These are phyloP conservation scores for Cyanoliseus patagonus DNA, from an alignment of 2,113 vertebrate species.

Conservation along the genomic window DNA sequence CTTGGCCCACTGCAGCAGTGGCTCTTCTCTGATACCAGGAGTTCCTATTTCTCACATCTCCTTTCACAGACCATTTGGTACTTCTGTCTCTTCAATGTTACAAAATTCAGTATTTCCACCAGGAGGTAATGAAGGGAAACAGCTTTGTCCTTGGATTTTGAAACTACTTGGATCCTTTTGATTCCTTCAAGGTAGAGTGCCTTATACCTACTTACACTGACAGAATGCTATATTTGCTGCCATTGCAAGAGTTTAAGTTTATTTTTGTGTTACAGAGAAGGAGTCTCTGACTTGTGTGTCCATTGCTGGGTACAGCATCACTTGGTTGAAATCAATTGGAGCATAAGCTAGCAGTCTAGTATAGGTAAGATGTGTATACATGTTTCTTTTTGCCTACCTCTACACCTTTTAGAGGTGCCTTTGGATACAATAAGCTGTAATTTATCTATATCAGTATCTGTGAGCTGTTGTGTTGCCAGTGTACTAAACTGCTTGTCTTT, in stretches of 20 bases:
- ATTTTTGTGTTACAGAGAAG: slow-evolving; percentile 17
- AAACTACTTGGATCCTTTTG: slow-evolving; percentile 21
- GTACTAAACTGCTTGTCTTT: slow-evolving; percentile 1
- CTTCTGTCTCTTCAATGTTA: neutral
- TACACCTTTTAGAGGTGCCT: neutral
- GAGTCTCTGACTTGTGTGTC: neutral
- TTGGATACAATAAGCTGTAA: neutral
- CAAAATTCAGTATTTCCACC: neutral
- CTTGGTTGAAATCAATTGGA: neutral
- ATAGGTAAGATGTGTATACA: neutral
- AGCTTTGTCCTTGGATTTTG: slow-evolving; percentile 38
- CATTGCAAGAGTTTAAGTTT: neutral
- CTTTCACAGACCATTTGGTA: neutral
- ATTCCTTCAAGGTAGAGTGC: slow-evolving; percentile 42
- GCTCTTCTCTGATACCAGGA: neutral
- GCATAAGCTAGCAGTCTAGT: neutral
- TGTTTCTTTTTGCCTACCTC: neutral
- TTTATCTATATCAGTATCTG: neutral
- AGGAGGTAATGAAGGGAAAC: slow-evolving; percentile 16
- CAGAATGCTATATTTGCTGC: neutral
- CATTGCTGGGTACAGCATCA: neutral
- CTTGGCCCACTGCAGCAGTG: neutral
- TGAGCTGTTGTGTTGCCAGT: neutral
- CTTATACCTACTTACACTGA: neutral
- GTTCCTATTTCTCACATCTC: neutral